Base-by-base conservation (phyloP, 2,888 invertebrate genomes). In the Drosophila longiperda region DNA sequence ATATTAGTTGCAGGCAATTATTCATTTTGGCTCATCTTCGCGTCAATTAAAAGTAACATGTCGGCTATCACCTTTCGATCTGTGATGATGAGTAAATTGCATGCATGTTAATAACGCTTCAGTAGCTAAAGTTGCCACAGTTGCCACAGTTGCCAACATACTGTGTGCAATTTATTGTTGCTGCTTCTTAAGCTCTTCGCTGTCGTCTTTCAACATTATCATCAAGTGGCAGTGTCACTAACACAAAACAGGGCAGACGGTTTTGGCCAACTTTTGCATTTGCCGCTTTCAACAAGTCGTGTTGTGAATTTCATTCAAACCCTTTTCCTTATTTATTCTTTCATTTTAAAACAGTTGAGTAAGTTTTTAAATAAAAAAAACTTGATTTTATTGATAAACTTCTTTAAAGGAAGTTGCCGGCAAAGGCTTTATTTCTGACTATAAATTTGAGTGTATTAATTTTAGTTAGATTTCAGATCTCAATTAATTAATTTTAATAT, bases 41-140 rank as follows among this genome's bases (percentile, higher is more conserved):
- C 89, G 75, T 87, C 89, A 89, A 91, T 91, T 89, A 91, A 87
- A 89, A 77, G 80, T 84, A 89, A 90, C 86, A 86, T 90, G 89
- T 81, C 82, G 73, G 78, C 87, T 91, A 91, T 91, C 91, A 91
- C 87, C 87, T 91, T 78, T 87, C 89, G 90, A 91, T 90, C 91
- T 87, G 86, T 83, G 90, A 91, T 91, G 91, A 91, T 91, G 91
- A 91, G 92, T 88, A 90, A 88, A 91, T 91, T 90, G 91, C 91
- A 91, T 91, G 91, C 85, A 79, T 71, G 72, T 79, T 75, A 84
- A 87, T 87, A 89, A 86, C 86, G 89, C 87, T 86, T 83, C 87
- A 89, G 82, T 89, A 83, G 83, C 78, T 78, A 75, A 23, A 80
- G 32, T 12, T 65, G 53, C 53, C 64, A 76, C 87, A 87, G 82